phyloP scores from a whole-genome alignment of 2,797 vertebrate genomes.

The Lemur catta region DNA sequence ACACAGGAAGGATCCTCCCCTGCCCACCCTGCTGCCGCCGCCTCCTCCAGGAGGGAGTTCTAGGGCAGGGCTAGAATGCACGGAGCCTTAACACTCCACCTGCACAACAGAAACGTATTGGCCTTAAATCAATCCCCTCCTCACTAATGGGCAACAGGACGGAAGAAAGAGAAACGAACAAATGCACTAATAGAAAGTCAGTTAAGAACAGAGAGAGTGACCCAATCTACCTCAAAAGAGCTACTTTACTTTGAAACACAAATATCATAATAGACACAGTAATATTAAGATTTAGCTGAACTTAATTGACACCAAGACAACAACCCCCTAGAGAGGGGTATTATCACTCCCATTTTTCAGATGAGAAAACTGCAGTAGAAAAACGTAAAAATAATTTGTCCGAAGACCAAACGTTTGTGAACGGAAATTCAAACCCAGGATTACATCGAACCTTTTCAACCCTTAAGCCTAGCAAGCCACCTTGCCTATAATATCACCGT shows the following conservation, averaged over 20 bases:
- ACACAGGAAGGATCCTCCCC: background rate
- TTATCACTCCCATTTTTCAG: background rate
- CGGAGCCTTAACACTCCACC: background rate
- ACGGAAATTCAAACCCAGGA: background rate
- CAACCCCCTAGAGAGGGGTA: background rate
- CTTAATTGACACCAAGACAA: background rate
- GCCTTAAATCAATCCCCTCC: background rate
- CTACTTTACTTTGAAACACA: background rate
- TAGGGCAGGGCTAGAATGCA: background rate
- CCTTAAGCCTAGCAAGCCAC: no score
- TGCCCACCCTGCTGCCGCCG: background rate
- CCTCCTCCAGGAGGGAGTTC: background rate
- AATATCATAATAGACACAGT: background rate
- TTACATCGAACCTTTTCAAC: background rate
- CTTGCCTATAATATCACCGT: background rate
- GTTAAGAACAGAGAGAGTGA: background rate
- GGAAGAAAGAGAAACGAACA: background rate
- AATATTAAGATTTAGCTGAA: background rate
- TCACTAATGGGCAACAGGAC: background rate
- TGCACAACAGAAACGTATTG: background rate
- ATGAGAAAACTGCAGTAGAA: conserved; percentile 14
- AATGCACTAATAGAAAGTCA: background rate
- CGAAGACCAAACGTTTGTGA: background rate
- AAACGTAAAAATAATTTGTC: background rate
- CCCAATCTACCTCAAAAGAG: background rate